Conservation (phyloP, 2,888 invertebrate species). For the Erynnis tages region DNA sequence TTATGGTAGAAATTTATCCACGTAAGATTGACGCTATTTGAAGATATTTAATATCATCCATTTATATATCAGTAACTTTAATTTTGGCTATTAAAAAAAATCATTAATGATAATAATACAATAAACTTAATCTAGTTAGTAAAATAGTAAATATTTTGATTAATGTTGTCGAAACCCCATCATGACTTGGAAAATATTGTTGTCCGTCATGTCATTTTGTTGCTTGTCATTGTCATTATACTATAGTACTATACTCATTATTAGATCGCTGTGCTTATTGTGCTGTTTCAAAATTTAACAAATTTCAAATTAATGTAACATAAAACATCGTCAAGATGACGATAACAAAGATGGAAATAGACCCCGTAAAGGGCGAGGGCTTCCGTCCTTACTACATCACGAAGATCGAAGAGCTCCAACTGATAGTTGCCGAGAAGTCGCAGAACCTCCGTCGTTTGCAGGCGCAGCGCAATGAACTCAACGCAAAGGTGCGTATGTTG, state of each 20-base stretch:
- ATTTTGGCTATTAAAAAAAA: no score
- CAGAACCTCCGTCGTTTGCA: conserved; percentile 98
- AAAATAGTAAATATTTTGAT: conserved; percentile 4
- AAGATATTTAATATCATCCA: no score
- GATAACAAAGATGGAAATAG: conserved; percentile 86
- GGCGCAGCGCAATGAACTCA: conserved; percentile 99
- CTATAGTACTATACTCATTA: no score
- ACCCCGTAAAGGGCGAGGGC: conserved; percentile 89
- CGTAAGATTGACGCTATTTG: no score
- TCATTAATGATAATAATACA: no score
- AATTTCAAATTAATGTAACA: conserved; percentile 30
- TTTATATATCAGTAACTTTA: no score
- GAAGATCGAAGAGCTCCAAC: conserved; percentile 98
- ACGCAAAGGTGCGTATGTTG: conserved; percentile 99
- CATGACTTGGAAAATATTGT: conserved; percentile 56
- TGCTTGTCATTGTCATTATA: no score
- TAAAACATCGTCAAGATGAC: conserved; percentile 56
- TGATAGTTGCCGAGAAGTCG: conserved; percentile 98
- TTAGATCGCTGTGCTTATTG: no score
- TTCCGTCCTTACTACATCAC: conserved; percentile 98
- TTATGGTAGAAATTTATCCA: no score
- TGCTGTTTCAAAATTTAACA: no score
- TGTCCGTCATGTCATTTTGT: conserved; percentile 31
- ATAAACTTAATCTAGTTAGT: not conserved
- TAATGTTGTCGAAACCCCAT: conserved; percentile 30